Evolutionary conservation across 2,888 invertebrate genomes (phyloP).

Genomic region (Fabriciana adippe): DNA sequence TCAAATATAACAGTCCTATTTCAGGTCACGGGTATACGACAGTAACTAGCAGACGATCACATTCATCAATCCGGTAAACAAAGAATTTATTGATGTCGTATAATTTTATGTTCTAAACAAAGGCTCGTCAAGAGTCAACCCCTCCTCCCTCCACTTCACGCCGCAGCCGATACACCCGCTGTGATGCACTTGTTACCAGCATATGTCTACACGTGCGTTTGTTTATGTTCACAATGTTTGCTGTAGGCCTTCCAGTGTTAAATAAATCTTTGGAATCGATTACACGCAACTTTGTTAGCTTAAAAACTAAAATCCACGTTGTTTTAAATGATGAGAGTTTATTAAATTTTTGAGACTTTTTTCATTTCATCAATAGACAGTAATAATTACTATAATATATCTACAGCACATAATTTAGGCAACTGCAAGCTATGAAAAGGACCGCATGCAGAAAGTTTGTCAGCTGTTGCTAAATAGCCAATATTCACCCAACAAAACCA

Average conservation of each 20-base stretch:
- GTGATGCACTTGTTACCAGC: constrained; percentile 72
- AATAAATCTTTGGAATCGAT: constrained; percentile 41
- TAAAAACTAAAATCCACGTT: constrained; percentile 18
- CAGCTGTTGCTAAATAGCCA: constrained; percentile 44
- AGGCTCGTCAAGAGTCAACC: constrained; percentile 61
- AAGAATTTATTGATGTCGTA: constrained; percentile 80
- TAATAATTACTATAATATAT: too few relatives aligned
- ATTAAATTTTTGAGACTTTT: too few relatives aligned
- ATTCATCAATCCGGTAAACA: constrained; percentile 76
- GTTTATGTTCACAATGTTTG: constrained; percentile 73
- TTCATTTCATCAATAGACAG: too few relatives aligned
- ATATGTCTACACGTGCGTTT: constrained; percentile 72
- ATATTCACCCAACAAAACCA: constrained; percentile 9
- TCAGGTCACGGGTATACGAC: constrained; percentile 32
- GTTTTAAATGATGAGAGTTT: not conserved
- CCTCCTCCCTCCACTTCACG: constrained; percentile 40
- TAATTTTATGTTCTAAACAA: constrained; percentile 82
- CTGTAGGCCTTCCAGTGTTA: constrained; percentile 55
- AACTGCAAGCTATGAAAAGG: not conserved
- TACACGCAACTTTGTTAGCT: constrained; percentile 29
- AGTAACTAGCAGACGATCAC: constrained; percentile 59
- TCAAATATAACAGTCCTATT: constrained; percentile 5
- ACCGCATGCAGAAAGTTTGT: constrained; percentile 34
- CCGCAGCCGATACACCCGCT: constrained; percentile 53
- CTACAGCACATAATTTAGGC: not conserved